These are phyloP conservation scores for Eulithis prunata DNA, from an alignment of 2,888 invertebrate genomes.

Conservation along the genomic window DNA sequence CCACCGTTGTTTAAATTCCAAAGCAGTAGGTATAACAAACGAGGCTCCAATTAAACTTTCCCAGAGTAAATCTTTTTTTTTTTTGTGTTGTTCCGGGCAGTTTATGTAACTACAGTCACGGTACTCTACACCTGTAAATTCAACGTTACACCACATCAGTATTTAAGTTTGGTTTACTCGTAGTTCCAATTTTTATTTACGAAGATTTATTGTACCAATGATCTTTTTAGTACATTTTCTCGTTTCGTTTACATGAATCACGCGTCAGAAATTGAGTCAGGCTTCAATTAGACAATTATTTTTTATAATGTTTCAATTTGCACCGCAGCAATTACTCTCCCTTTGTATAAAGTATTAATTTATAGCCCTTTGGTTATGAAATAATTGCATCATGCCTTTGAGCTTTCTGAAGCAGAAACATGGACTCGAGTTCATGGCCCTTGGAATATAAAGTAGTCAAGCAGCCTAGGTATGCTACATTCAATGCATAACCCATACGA, in stretches of 20 bases:
- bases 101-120: slow-evolving; percentile 21
- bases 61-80: slow-evolving; percentile 17
- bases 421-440: slow-evolving; percentile 46
- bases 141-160: slow-evolving; percentile 19
- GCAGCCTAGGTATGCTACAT: slow-evolving; percentile 16
- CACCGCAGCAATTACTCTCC: slow-evolving; percentile 66
- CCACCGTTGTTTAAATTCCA: slow-evolving; percentile 12
- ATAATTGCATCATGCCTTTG: slow-evolving; percentile 45
- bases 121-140: slow-evolving; percentile 25
- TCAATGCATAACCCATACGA: not conserved
- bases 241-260: slow-evolving; percentile 17
- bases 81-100: slow-evolving; percentile 16
- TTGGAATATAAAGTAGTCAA: slow-evolving; percentile 44
- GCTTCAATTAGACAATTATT: slow-evolving; percentile 61
- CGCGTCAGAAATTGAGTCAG: slow-evolving; percentile 54
- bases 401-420: slow-evolving; percentile 46
- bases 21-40: slow-evolving; percentile 4
- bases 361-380: slow-evolving; percentile 50
- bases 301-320: slow-evolving; percentile 63
- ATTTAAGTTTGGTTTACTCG: slow-evolving; percentile 2
- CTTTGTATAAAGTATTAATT: slow-evolving; percentile 68
- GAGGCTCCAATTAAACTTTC: slow-evolving; percentile 26
- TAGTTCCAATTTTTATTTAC: slow-evolving; percentile 22
- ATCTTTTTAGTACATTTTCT: slow-evolving; percentile 17
- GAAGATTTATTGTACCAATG: slow-evolving; percentile 10